Percentiles rank a stretch among this genome's conserved stretches.
phyloP scores from a whole-genome alignment of 2,888 invertebrate species.

The Stegophylla sp. region DNA sequence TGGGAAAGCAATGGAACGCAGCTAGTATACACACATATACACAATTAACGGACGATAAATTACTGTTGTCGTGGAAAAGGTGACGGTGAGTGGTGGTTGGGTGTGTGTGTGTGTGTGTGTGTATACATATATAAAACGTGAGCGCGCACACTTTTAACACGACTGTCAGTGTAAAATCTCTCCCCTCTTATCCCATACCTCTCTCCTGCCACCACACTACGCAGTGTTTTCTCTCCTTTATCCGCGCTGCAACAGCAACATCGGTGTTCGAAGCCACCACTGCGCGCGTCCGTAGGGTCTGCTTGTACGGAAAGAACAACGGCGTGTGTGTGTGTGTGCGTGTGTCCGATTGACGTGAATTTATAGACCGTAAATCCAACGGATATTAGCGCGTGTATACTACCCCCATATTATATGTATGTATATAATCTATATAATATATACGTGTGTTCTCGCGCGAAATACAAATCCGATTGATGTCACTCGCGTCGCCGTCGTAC shows the following conservation, averaged over 20 bases:
- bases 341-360: slow-evolving; percentile 44
- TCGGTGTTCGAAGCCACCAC: too few relatives aligned
- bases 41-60: slow-evolving; percentile 53
- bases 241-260: too few relatives aligned
- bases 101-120: too few relatives aligned
- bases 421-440: too few relatives aligned
- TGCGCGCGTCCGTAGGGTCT: neutral
- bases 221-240: too few relatives aligned
- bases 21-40: neutral
- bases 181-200: neutral
- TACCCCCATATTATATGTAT: too few relatives aligned
- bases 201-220: neutral
- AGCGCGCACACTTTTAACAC: slow-evolving; percentile 32
- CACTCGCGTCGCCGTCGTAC: too few relatives aligned
- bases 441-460: neutral
- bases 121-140: too few relatives aligned
- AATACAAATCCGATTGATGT: slow-evolving; percentile 31
- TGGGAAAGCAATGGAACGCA: too few relatives aligned
- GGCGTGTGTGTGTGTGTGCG: neutral
- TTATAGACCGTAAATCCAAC: slow-evolving; percentile 55
- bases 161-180: neutral
- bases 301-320: too few relatives aligned
- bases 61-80: neutral
- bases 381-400: slow-evolving; percentile 18
- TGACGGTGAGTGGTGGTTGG: neutral